Base-by-base conservation (phyloP, 2,888 invertebrate species). In the Ischnura elegans region DNA sequence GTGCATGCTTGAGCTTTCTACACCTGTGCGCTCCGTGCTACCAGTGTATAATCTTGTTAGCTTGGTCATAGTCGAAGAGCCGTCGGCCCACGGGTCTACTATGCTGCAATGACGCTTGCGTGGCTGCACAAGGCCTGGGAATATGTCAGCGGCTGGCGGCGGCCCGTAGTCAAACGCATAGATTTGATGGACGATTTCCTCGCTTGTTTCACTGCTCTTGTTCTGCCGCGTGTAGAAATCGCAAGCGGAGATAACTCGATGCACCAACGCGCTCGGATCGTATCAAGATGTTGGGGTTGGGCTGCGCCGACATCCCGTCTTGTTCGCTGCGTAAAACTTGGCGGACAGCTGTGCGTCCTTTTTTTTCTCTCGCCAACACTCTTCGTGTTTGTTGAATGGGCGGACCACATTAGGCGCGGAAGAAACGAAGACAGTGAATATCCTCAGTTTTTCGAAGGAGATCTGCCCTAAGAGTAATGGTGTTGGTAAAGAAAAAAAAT, bases 171-270 rank as follows among this genome's bases (percentile, higher is more conserved):
- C 51, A 51, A n/a, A n/a, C 61, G 61, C 8, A n/a, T 61, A n/a
- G n/a, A 61, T 61, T 61, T 61, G 61, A 61, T 61, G 61, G 61
- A 61, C 61, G n/a, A 61, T 61, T 61, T 61, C 61, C 61, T n/a
- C n/a, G 47, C 47, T 47, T 13, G 47, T 13, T 47, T 47, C 13
- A 13, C 47, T 61, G 61, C 61, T 61, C 21, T 19, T 61, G 61
- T 61, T 10, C 25, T 25, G 13, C 61, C 61, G 61, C 6, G 61
- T 25, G n/a, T n/a, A n/a, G 61, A n/a, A 61, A 61, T 61, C 21
- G 61, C 61, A 4, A 8, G 61, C 61, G 61, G 61, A 61, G 61
- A 61, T 61, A n/a, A 61, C 61, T 61, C 61, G 61, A 61, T 61
- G 61, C 61, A 61, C n/a, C 61, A 6, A n/a, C 61, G 61, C n/a